phyloP scores from a whole-genome alignment of 2,113 vertebrate genomes.

The Podarcis muralis region DNA sequence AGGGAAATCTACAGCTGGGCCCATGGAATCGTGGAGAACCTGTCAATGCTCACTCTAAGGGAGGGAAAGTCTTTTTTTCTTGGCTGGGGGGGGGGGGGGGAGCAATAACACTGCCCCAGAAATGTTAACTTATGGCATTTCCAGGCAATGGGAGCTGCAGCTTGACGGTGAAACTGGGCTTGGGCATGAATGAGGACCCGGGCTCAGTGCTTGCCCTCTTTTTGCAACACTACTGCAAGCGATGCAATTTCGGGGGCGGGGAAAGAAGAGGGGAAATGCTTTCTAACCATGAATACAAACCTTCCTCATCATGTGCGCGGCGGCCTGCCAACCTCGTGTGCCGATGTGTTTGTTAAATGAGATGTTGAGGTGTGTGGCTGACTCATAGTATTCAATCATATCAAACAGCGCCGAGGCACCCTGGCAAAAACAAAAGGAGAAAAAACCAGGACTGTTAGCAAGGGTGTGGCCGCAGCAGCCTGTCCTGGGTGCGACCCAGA shows the following conservation, averaged over 20 bases:
- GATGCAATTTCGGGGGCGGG: too few species aligned
- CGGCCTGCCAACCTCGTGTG: constrained; percentile 93
- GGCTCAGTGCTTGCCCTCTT: neutral
- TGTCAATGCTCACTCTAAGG: neutral
- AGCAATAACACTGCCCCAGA: too few species aligned
- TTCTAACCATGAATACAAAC: constrained; percentile 56
- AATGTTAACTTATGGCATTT: too few species aligned
- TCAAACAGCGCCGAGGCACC: constrained; percentile 94
- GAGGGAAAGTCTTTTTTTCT: neutral
- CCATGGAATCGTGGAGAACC: neutral
- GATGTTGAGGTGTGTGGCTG: constrained; percentile 96
- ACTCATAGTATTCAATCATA: constrained; percentile 98
- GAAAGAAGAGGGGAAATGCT: too few species aligned
- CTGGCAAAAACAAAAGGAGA: constrained; percentile 55
- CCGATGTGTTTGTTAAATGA: constrained; percentile 97
- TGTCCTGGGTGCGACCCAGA: neutral
- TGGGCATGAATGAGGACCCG: neutral
- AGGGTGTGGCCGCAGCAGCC: too few species aligned
- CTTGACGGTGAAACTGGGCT: too few species aligned
- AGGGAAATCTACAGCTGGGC: neutral
- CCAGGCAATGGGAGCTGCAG: neutral
- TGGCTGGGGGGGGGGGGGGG: neutral
- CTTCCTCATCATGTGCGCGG: constrained; percentile 97
- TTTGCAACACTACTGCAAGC: neutral
- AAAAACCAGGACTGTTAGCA: rapidly evolving